phyloP scores from a whole-genome alignment of 2,888 invertebrate species.

The Cantharis nigra region DNA sequence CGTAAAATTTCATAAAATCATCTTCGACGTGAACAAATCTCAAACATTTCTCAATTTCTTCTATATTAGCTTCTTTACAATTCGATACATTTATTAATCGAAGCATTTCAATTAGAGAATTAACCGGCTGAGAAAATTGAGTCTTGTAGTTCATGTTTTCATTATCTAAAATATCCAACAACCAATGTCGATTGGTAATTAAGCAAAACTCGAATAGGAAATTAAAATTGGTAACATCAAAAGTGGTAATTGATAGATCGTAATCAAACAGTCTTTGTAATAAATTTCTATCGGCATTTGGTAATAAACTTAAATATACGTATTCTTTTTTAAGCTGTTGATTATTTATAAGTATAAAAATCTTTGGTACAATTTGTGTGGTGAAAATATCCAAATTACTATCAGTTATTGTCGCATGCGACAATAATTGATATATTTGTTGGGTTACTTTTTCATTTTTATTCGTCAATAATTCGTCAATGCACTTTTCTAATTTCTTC shows the following conservation, averaged over 20 bases:
- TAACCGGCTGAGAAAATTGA: not conserved
- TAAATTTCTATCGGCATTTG: constrained; percentile 22
- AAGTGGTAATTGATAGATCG: constrained; percentile 38
- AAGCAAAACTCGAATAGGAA: constrained; percentile 47
- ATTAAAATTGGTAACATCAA: constrained; percentile 42
- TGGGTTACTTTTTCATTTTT: constrained; percentile 5
- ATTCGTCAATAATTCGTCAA: constrained; percentile 5
- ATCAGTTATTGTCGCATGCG: constrained; percentile 7
- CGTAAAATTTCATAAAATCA: constrained; percentile 16
- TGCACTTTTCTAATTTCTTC: constrained; percentile 18
- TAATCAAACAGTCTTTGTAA: constrained; percentile 33
- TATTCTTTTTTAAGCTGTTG: constrained; percentile 28
- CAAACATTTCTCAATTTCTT: constrained; percentile 12
- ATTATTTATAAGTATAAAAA: constrained; percentile 19
- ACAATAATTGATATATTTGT: constrained; percentile 19
- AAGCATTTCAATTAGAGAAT: constrained; percentile 33
- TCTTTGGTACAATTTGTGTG: constrained; percentile 20
- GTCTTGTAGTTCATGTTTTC: constrained; percentile 35
- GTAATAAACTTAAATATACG: constrained; percentile 31
- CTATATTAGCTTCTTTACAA: constrained; percentile 31
- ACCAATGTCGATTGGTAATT: constrained; percentile 49
- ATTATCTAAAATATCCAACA: constrained; percentile 35
- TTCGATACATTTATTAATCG: constrained; percentile 44
- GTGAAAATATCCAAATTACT: constrained; percentile 9
- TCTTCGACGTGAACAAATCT: not conserved